phyloP scores from a whole-genome alignment of 2,888 invertebrate genomes.

The Drosophila tripunctata region DNA sequence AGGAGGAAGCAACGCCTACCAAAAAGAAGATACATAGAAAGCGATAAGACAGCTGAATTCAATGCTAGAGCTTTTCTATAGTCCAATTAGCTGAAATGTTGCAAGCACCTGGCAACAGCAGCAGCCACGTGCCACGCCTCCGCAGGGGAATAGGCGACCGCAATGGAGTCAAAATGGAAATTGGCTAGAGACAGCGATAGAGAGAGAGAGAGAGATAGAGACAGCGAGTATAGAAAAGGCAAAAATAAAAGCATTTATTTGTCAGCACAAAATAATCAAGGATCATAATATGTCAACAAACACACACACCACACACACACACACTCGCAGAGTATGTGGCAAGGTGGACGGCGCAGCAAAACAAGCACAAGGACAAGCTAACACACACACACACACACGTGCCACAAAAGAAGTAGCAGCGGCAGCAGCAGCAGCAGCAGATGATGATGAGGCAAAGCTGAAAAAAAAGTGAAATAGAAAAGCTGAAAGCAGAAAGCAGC shows the following conservation, averaged over 20 bases:
- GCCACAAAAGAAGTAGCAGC: constrained; percentile 8
- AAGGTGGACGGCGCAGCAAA: constrained; percentile 29
- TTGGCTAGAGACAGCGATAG: constrained; percentile 23
- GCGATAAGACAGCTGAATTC: constrained; percentile 17
- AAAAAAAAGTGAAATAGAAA: constrained; percentile 12
- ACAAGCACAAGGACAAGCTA: constrained; percentile 65
- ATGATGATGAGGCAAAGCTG: constrained; percentile 24
- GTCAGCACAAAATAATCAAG: constrained; percentile 78
- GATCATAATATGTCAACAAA: constrained; percentile 78
- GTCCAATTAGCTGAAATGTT: constrained; percentile 48
- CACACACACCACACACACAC: constrained; percentile 30
- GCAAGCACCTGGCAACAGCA: constrained; percentile 49
- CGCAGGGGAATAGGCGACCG: constrained; percentile 19
- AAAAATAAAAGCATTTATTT: constrained; percentile 73
- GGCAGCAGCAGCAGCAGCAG: constrained; percentile 24
- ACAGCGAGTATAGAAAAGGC: constrained; percentile 17
- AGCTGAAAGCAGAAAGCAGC: constrained; percentile 1
- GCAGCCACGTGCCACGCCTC: constrained; percentile 13
- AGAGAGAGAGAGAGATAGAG: constrained; percentile 31
- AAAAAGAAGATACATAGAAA: constrained; percentile 8
- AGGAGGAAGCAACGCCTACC: constrained; percentile 36
- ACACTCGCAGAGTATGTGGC: neutral
- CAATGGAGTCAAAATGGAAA: constrained; percentile 35
- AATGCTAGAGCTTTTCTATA: constrained; percentile 25
- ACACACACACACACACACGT: constrained; percentile 29